Evolutionary conservation across 2,888 invertebrate genomes (phyloP).

Genomic region (Aphidius colemani): DNA sequence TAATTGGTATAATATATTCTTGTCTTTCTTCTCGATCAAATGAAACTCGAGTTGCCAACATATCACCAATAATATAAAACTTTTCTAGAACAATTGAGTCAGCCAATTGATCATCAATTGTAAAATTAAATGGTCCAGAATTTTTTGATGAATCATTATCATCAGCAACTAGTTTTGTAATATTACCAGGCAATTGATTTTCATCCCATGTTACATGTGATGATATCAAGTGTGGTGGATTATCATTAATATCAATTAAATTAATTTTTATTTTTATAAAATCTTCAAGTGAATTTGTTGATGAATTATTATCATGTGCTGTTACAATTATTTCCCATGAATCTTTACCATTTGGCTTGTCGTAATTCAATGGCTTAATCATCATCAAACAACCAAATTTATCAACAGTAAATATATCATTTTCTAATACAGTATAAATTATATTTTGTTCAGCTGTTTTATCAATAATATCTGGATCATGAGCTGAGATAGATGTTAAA

Average conservation of each 20-base stretch:
- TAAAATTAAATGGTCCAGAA: constrained; percentile 83
- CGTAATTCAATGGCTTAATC: constrained; percentile 84
- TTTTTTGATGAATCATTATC: constrained; percentile 83
- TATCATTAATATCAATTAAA: constrained; percentile 87
- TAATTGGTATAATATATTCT: constrained; percentile 85
- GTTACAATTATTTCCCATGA: constrained; percentile 69
- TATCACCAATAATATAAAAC: constrained; percentile 72
- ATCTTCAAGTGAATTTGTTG: constrained; percentile 66
- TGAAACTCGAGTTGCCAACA: constrained; percentile 71
- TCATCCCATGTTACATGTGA: constrained; percentile 85
- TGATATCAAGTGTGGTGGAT: constrained; percentile 84
- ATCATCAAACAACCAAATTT: constrained; percentile 75
- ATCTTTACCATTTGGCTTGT: constrained; percentile 83
- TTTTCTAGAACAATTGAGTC: constrained; percentile 71
- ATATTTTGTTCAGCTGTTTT: constrained; percentile 77
- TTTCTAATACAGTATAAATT: constrained; percentile 74
- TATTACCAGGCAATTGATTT: constrained; percentile 72
- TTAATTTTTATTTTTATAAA: constrained; percentile 70
- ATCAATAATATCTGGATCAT: constrained; percentile 85
- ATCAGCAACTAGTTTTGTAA: constrained; percentile 71
- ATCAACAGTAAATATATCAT: constrained; percentile 74
- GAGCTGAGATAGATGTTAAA: constrained; percentile 68
- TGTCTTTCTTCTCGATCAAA: constrained; percentile 90
- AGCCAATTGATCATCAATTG: constrained; percentile 66
- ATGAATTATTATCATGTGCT: constrained; percentile 77